phyloP scores from a whole-genome alignment of 2,113 vertebrate species.

The Rhynchopsitta pachyrhyncha region DNA sequence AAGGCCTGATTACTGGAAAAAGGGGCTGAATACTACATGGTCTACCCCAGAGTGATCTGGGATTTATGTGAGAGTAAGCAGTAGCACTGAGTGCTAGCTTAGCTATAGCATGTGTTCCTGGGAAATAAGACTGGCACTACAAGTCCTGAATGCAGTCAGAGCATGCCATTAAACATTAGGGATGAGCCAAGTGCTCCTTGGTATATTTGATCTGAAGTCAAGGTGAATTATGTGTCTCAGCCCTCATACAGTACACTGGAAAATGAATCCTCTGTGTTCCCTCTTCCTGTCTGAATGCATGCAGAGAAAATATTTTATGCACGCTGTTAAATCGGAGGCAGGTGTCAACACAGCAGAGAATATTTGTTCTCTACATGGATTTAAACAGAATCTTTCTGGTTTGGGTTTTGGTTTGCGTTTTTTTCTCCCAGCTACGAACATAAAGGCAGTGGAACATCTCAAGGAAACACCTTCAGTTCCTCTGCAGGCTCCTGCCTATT shows the following conservation, averaged over 20 bases:
- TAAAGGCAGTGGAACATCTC: not conserved
- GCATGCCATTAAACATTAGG: not conserved
- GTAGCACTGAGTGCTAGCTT: not conserved
- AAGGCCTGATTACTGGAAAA: not conserved
- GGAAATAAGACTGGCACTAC: not conserved
- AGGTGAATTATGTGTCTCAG: not conserved
- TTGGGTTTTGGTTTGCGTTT: not conserved
- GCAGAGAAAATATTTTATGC: not conserved
- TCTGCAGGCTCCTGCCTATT: not conserved
- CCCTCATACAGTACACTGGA: not conserved
- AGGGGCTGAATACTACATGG: not conserved
- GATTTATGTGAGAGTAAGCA: not conserved
- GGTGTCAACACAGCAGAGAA: not conserved
- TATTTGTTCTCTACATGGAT: not conserved
- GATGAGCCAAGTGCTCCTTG: not conserved
- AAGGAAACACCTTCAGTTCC: not conserved
- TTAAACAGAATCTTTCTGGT: not conserved
- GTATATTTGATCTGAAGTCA: not conserved
- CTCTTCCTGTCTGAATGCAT: not conserved
- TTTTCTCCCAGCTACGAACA: not conserved
- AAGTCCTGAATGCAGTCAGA: not conserved
- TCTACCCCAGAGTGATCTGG: not conserved
- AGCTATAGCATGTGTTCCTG: not conserved
- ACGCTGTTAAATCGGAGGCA: not conserved
- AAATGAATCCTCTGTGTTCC: not conserved